phyloP scores from a whole-genome alignment of 2,113 vertebrate genomes.

The Trochalopteron elliotii region DNA sequence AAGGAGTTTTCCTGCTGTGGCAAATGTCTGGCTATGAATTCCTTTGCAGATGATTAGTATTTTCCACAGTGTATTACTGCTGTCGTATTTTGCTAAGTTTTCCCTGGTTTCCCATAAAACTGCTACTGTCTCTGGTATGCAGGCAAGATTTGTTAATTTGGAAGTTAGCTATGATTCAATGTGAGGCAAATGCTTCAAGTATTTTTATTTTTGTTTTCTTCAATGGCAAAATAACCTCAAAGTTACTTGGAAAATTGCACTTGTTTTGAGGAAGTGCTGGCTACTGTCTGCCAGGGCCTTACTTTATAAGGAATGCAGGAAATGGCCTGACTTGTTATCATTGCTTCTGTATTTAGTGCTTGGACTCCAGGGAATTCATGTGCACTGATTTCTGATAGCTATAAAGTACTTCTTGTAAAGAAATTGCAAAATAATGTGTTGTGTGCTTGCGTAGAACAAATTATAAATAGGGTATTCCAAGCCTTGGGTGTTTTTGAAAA shows the following conservation, averaged over 20 bases:
- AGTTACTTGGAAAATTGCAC: background rate
- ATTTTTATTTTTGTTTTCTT: background rate
- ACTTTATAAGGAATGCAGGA: constrained; percentile 35
- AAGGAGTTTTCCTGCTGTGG: constrained; percentile 32
- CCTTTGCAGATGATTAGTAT: constrained; percentile 19
- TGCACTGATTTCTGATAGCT: background rate
- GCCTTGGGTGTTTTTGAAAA: background rate
- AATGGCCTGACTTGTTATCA: constrained; percentile 1
- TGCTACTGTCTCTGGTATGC: background rate
- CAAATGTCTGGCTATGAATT: constrained; percentile 24
- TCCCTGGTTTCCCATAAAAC: background rate
- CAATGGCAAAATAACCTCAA: background rate
- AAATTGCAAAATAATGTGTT: background rate
- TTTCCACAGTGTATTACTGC: constrained; percentile 22
- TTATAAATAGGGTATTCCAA: background rate
- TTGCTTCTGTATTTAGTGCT: constrained; percentile 49
- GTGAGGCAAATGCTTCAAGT: background rate
- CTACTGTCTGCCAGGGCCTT: background rate
- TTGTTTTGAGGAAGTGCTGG: background rate
- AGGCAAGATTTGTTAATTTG: background rate
- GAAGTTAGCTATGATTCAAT: background rate
- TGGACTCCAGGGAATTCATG: background rate
- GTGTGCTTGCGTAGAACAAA: background rate
- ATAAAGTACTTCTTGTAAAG: background rate
- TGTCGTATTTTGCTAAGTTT: background rate